Evolutionary conservation across 1,140 invertebrate genomes (phyloP).

Genomic region (Leptinotarsa defecta): DNA sequence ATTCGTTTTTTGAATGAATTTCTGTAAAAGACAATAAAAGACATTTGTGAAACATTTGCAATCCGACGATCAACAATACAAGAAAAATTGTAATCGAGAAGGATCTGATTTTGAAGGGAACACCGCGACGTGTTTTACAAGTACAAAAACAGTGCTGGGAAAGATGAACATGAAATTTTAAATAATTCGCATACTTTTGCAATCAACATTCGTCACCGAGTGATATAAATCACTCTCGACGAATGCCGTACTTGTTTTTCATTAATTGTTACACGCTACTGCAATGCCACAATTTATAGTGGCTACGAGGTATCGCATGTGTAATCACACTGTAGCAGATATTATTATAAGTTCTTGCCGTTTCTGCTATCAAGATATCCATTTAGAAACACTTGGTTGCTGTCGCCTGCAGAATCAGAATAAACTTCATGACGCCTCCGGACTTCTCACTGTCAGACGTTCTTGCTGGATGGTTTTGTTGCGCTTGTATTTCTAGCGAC

Average conservation of each 20-base stretch:
- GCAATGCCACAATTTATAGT: background rate
- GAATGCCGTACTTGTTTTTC: background rate
- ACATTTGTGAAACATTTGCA: too few species aligned
- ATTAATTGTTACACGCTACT: slow-evolving; percentile 1
- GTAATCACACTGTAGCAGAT: background rate
- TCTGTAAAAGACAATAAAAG: too few species aligned
- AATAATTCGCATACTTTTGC: too few species aligned
- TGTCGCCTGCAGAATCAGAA: background rate
- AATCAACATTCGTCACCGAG: too few species aligned
- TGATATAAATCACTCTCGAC: background rate
- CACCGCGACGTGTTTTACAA: too few species aligned
- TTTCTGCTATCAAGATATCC: background rate
- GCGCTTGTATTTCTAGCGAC: background rate
- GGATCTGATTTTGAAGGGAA: too few species aligned
- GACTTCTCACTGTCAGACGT: background rate
- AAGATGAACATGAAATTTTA: too few species aligned
- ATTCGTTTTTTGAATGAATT: too few species aligned
- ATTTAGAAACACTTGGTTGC: slow-evolving; percentile 3
- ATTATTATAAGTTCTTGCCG: background rate
- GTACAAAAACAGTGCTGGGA: too few species aligned
- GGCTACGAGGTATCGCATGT: background rate
- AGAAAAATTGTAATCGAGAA: too few species aligned
- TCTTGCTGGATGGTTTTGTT: background rate
- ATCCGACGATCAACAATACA: too few species aligned
- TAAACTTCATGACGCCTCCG: slow-evolving; percentile 3